These are phyloP conservation scores for Pseudomyrmex concolor DNA, from an alignment of 1,140 invertebrate species.

Conservation along the genomic window DNA sequence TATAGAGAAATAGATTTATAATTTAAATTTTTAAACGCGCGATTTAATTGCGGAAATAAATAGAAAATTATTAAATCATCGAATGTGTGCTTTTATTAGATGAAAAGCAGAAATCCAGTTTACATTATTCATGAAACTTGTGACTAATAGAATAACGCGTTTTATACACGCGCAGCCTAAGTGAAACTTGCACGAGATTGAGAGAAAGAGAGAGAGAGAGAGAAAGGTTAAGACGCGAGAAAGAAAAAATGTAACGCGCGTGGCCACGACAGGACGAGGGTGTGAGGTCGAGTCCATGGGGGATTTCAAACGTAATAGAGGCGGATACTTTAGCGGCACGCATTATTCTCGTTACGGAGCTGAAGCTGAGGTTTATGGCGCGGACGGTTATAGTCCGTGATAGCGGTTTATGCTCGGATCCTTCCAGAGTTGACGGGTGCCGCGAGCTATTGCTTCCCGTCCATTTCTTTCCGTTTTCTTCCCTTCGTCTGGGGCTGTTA, in stretches of 20 bases:
- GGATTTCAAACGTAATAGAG: constrained; percentile 81
- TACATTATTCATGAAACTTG: constrained; percentile 13
- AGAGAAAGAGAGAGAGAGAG: not conserved
- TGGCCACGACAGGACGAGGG: constrained; percentile 44
- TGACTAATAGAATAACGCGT: constrained; percentile 31
- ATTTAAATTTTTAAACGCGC: no score
- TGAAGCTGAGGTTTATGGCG: constrained; percentile 74
- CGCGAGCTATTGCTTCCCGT: constrained; percentile 60
- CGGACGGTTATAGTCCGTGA: constrained; percentile 78
- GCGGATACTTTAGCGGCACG: constrained; percentile 78
- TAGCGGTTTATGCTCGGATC: constrained; percentile 76
- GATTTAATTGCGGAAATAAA: no score
- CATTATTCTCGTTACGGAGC: constrained; percentile 79
- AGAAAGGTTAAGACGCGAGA: not conserved
- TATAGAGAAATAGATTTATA: no score
- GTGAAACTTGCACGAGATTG: constrained; percentile 31
- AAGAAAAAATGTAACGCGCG: constrained; percentile 60
- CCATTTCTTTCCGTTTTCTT: not conserved
- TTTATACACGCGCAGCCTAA: not conserved
- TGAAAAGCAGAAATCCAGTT: constrained; percentile 15
- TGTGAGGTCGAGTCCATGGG: constrained; percentile 71
- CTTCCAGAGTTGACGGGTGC: constrained; percentile 64
- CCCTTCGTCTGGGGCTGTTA: constrained; percentile 10
- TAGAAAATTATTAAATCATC: not conserved
- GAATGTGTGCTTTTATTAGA: not conserved